These are phyloP conservation scores for Garrulus glandarius DNA, from an alignment of 2,797 vertebrate species.

Conservation along the genomic window DNA sequence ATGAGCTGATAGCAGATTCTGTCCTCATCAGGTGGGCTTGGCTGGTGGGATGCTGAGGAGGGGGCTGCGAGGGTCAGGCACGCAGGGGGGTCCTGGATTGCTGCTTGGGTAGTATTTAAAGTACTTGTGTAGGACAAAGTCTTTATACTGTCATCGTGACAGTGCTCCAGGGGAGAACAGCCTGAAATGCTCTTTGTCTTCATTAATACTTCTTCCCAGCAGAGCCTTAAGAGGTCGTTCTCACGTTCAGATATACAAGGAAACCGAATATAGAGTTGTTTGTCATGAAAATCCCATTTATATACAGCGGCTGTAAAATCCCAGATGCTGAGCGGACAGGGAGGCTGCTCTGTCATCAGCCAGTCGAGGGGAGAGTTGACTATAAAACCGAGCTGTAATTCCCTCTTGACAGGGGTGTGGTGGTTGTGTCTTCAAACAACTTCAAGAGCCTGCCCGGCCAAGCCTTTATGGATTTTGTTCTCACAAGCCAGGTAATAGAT, in stretches of 20 bases:
- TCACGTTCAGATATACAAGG: constrained; percentile 18
- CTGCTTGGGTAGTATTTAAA: background rate
- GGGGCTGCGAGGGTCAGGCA: background rate
- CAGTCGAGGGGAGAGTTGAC: background rate
- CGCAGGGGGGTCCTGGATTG: background rate
- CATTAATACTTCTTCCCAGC: constrained; percentile 21
- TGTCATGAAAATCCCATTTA: constrained; percentile 56
- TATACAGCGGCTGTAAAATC: constrained; percentile 18
- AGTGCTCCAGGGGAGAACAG: background rate
- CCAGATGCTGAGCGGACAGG: constrained; percentile 9
- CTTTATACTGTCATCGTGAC: background rate
- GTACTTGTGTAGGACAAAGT: background rate
- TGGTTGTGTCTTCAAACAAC: constrained; percentile 11
- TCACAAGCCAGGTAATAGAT: background rate
- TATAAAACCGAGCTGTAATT: background rate
- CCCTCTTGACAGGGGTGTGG: background rate
- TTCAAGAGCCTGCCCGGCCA: background rate
- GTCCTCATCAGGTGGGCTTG: background rate
- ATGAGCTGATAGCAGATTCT: background rate
- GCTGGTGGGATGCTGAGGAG: background rate
- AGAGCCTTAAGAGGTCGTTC: constrained; percentile 30
- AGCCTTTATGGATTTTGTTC: constrained; percentile 1
- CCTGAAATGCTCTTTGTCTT: constrained; percentile 26
- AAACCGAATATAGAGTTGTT: constrained; percentile 28
- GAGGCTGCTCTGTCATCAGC: constrained; percentile 22